phyloP scores from a whole-genome alignment of 2,113 vertebrate genomes.

The Stomatorhinus ivindoensis region DNA sequence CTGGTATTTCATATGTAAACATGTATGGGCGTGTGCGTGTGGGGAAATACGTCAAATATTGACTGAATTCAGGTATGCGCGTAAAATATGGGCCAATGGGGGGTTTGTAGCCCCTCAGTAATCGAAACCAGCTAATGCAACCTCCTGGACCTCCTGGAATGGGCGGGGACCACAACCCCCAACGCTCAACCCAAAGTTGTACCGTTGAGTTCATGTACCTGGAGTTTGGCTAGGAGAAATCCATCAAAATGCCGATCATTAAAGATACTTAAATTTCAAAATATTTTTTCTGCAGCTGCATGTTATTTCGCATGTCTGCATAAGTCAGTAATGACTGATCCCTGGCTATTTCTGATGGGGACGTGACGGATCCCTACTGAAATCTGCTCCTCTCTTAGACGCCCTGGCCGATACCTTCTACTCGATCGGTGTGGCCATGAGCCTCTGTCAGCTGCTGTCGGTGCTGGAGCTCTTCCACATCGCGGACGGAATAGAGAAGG shows the following conservation, averaged over 20 bases:
- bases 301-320: background rate
- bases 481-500: constrained; percentile 69
- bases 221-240: no score
- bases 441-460: constrained; percentile 77
- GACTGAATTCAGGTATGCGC: no score
- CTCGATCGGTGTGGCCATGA: constrained; percentile 81
- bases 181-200: no score
- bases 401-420: constrained; percentile 82
- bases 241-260: no score
- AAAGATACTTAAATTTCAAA: no score
- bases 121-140: no score
- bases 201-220: no score
- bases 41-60: background rate
- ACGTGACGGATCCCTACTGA: no score
- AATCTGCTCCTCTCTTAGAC: constrained; percentile 46
- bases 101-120: no score
- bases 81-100: no score
- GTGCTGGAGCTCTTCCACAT: constrained; percentile 82
- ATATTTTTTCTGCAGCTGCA: background rate
- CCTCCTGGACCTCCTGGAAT: no score
- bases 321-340: background rate
- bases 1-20: background rate
- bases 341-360: background rate
- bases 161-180: no score
- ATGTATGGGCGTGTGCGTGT: background rate